Conservation (phyloP, 2,888 invertebrate species). For the Hypomecis atomaria region DNA sequence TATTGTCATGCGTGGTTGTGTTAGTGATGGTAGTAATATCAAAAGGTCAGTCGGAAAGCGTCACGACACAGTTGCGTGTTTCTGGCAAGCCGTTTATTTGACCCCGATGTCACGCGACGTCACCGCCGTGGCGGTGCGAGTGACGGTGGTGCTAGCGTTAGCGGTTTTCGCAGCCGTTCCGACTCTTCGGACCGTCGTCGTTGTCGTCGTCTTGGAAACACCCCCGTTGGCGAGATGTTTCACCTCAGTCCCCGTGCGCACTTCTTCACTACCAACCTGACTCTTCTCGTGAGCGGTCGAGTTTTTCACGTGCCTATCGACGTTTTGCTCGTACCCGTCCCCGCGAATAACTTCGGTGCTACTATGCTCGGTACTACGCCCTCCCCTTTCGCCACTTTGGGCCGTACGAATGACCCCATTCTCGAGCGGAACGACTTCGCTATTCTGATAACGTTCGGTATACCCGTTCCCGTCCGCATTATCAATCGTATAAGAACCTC, state of each 20-base stretch:
- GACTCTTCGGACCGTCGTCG: slow-evolving; percentile 71
- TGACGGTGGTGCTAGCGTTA: slow-evolving; percentile 65
- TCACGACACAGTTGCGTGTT: slow-evolving; percentile 18
- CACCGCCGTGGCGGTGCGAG: slow-evolving; percentile 69
- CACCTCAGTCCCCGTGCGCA: slow-evolving; percentile 70
- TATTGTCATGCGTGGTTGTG: slow-evolving; percentile 21
- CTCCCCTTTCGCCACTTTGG: slow-evolving; percentile 67
- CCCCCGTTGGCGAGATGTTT: slow-evolving; percentile 74
- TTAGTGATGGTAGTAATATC: slow-evolving; percentile 29
- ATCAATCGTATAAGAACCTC: slow-evolving; percentile 79
- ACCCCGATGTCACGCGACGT: slow-evolving; percentile 77
- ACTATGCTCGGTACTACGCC: slow-evolving; percentile 58
- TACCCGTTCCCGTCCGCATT: slow-evolving; percentile 64
- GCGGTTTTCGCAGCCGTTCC: slow-evolving; percentile 73
- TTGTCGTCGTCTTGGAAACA: slow-evolving; percentile 72
- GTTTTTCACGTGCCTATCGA: slow-evolving; percentile 64
- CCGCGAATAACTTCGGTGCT: slow-evolving; percentile 62
- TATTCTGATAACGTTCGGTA: slow-evolving; percentile 67
- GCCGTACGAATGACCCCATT: slow-evolving; percentile 66
- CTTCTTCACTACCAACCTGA: slow-evolving; percentile 68
- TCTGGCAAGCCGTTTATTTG: slow-evolving; percentile 55
- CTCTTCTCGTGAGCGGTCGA: slow-evolving; percentile 68
- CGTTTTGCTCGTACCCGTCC: slow-evolving; percentile 69
- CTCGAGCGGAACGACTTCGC: slow-evolving; percentile 69
- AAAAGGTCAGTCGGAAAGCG: slow-evolving; percentile 30